Conservation (phyloP, 2,113 vertebrate species). For the Todiramphus saurophagus region DNA sequence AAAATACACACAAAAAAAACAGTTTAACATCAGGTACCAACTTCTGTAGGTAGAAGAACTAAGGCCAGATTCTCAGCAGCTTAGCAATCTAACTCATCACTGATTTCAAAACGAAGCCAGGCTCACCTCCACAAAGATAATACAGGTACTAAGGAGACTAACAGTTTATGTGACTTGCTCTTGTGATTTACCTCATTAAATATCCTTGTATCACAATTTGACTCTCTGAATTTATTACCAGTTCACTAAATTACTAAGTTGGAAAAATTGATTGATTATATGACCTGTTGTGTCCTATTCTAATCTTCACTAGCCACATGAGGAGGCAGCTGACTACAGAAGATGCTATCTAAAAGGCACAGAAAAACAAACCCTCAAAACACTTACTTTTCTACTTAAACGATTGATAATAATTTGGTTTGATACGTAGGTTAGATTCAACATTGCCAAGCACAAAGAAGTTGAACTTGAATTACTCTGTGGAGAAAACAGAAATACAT, state of each 20-base stretch:
- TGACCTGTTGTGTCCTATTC: neutral
- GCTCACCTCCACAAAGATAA: neutral
- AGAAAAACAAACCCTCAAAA: neutral
- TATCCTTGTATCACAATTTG: neutral
- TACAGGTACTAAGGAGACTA: neutral
- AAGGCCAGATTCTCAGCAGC: neutral
- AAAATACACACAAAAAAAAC: neutral
- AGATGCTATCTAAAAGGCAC: neutral
- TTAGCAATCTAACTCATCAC: neutral
- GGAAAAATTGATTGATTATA: neutral
- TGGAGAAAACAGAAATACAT: constrained; percentile 14
- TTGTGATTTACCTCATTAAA: neutral
- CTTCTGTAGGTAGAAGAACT: neutral
- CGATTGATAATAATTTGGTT: constrained; percentile 86
- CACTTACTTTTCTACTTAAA: constrained; percentile 86
- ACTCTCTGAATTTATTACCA: neutral
- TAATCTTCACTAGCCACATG: neutral
- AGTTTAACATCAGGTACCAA: neutral
- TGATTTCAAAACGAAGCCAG: neutral
- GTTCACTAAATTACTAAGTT: neutral
- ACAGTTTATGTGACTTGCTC: neutral
- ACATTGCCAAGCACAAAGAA: constrained; percentile 84
- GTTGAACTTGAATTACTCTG: constrained; percentile 83
- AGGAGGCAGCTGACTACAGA: neutral
- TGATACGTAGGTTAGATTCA: constrained; percentile 87